phyloP scores from a whole-genome alignment of 1,140 invertebrate species.

The Penaeus indicus region DNA sequence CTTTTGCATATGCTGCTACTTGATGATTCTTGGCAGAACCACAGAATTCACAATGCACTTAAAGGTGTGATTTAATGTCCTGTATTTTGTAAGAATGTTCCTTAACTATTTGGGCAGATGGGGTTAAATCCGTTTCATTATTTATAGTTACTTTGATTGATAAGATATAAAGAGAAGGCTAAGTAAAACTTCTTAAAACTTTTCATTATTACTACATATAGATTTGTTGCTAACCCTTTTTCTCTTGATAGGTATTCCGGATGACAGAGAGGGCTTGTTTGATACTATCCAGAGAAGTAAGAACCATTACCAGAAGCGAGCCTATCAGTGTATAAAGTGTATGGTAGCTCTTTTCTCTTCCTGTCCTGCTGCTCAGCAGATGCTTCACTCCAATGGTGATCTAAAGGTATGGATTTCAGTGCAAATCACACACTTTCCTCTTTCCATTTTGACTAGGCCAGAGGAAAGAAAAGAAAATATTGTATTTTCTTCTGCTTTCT shows the following conservation, averaged over 20 bases:
- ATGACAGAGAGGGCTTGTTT: constrained; percentile 92
- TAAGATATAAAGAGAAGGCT: not conserved
- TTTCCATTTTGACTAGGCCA: constrained; percentile 70
- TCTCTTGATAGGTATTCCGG: constrained; percentile 79
- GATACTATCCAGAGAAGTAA: constrained; percentile 93
- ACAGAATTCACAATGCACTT: constrained; percentile 91
- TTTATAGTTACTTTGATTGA: not conserved
- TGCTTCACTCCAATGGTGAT: constrained; percentile 63
- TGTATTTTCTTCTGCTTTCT: too few relatives aligned
- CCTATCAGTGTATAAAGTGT: constrained; percentile 97
- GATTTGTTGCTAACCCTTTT: constrained; percentile 39
- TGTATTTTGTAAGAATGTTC: not conserved
- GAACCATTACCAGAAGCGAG: constrained; percentile 94
- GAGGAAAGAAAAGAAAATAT: too few relatives aligned
- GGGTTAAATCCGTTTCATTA: too few relatives aligned
- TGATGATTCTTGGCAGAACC: constrained; percentile 96
- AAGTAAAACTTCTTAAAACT: not conserved
- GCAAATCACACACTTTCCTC: constrained; percentile 71
- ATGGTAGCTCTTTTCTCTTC: constrained; percentile 91
- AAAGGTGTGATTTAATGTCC: constrained; percentile 75
- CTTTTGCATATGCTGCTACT: constrained; percentile 88
- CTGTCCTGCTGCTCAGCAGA: constrained; percentile 75
- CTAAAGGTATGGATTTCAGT: constrained; percentile 47
- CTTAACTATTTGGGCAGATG: not conserved
- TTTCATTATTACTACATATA: not conserved